Evolutionary conservation across 2,797 vertebrate species (phyloP).

Genomic region (Chelon auratus): DNA sequence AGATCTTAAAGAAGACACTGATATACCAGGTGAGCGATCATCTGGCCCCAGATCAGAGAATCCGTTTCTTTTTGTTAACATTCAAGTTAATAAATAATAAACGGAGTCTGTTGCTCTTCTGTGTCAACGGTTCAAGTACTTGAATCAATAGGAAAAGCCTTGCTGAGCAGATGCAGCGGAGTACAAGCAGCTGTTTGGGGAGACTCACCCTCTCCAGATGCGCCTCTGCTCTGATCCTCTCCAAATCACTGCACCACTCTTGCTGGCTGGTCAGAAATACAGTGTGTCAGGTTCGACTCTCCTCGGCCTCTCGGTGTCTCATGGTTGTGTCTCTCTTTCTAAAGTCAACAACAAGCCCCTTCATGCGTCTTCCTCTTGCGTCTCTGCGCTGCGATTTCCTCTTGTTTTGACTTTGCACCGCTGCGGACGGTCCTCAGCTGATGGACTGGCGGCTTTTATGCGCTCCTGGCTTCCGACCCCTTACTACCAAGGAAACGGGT

Average conservation of each 20-base stretch:
- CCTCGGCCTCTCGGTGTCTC: background rate
- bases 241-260: background rate
- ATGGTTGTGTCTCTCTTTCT: background rate
- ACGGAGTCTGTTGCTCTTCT: background rate
- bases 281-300: background rate
- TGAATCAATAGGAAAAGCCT: background rate
- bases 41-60: no score
- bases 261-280: background rate
- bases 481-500: slow-evolving; percentile 55
- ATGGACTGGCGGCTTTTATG: slow-evolving; percentile 60
- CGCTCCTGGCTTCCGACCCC: slow-evolving; percentile 56
- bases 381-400: slow-evolving; percentile 45
- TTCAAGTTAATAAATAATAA: background rate
- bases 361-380: slow-evolving; percentile 13
- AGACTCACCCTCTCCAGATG: slow-evolving; percentile 62
- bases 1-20: no score
- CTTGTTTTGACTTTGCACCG: slow-evolving; percentile 16
- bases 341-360: background rate
- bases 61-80: no score
- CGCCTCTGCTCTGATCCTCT: slow-evolving; percentile 2
- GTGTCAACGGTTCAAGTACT: background rate
- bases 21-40: no score
- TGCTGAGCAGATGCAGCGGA: background rate
- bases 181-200: slow-evolving; percentile 15
- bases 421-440: slow-evolving; percentile 39